Conservation (phyloP, 1,140 invertebrate genomes). For the Bombus balteatus region DNA sequence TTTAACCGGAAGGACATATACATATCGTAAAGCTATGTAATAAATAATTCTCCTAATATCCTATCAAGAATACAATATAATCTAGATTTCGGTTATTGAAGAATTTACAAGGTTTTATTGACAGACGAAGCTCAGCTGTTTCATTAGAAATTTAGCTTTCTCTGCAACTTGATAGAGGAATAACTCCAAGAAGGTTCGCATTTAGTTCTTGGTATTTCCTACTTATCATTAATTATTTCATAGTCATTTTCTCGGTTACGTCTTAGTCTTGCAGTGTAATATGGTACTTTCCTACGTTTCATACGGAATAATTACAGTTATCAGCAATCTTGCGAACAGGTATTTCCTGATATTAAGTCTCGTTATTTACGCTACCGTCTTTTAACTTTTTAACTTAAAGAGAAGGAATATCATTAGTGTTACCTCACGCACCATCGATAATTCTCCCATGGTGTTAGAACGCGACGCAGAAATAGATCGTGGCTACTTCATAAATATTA, state of each 20-base stretch:
- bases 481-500: background rate
- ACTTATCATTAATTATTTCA: background rate
- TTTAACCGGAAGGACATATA: background rate
- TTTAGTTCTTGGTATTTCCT: background rate
- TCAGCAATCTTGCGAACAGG: background rate
- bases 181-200: background rate
- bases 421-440: background rate
- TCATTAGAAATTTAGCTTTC: background rate
- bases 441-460: background rate
- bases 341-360: background rate
- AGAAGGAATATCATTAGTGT: background rate
- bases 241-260: background rate
- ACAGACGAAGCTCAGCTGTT: background rate
- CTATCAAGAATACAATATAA: background rate
- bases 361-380: background rate
- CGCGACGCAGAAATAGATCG: background rate
- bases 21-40: background rate
- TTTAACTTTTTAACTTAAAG: background rate
- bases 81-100: background rate
- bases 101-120: background rate
- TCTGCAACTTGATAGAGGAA: background rate
- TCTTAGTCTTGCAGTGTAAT: background rate
- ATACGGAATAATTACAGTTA: background rate
- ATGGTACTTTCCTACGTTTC: background rate
- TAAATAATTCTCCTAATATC: background rate